A percentile compares a stretch with the other conserved stretches of the same genome.
These are phyloP conservation scores for Ostrea edulis DNA, from an alignment of 1,140 invertebrate species.

Conservation along the genomic window DNA sequence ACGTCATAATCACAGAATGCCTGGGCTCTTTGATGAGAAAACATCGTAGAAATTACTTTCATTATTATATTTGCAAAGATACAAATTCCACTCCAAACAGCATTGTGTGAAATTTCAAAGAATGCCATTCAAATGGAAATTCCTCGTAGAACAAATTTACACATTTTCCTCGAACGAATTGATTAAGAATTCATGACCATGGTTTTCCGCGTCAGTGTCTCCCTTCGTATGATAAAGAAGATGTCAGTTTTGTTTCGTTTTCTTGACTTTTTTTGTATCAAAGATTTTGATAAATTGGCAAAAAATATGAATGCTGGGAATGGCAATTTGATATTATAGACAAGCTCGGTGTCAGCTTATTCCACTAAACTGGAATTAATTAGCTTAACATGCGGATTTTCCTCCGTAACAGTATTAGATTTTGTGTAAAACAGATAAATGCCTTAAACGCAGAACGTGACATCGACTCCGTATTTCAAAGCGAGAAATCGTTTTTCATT, in stretches of 20 bases:
- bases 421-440: constrained; percentile 11
- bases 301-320: constrained; percentile 26
- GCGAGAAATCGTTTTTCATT: not conserved
- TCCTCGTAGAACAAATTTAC: constrained; percentile 14
- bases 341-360: not conserved
- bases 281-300: constrained; percentile 29
- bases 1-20: not conserved
- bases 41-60: not conserved
- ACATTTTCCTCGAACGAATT: not conserved
- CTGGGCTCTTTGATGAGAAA: not conserved
- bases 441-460: not conserved
- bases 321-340: constrained; percentile 19
- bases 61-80: not conserved
- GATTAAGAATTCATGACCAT: constrained; percentile 33
- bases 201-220: not conserved
- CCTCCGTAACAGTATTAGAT: not conserved
- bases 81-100: not conserved
- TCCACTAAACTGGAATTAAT: constrained; percentile 5
- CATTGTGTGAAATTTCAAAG: not conserved
- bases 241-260: constrained; percentile 15
- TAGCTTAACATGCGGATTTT: not conserved
- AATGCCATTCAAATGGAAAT: constrained; percentile 30
- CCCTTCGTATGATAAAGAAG: not conserved
- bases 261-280: not conserved
- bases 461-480: not conserved